Conservation (phyloP, 2,113 vertebrate genomes). For the Condylura cristata region DNA sequence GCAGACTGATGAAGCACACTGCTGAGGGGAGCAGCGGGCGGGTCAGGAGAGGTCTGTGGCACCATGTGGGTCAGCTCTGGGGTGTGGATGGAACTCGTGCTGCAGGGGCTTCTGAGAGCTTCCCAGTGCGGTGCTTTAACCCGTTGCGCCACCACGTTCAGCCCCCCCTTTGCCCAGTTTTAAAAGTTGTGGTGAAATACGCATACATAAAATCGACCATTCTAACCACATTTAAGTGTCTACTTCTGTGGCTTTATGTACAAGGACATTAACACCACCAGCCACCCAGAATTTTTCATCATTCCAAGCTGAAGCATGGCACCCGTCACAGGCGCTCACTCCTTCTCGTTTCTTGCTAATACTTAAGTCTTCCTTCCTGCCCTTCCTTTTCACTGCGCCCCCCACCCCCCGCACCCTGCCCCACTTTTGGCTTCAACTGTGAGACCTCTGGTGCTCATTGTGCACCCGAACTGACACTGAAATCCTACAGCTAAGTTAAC, state of each 20-base stretch:
- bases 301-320: not conserved
- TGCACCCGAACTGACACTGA: too few relatives aligned
- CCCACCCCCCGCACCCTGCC: too few relatives aligned
- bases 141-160: too few relatives aligned
- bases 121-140: too few relatives aligned
- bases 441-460: not conserved
- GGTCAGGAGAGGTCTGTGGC: too few relatives aligned
- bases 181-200: not conserved
- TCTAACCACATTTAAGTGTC: not conserved
- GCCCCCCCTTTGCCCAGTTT: not conserved
- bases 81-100: too few relatives aligned
- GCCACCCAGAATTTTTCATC: not conserved
- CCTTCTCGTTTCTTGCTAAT: not conserved
- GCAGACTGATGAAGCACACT: too few relatives aligned
- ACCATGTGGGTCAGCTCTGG: too few relatives aligned
- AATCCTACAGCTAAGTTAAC: not conserved
- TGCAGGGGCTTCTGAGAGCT: too few relatives aligned
- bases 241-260: accelerated
- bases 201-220: not conserved
- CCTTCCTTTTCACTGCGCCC: not conserved
- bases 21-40: too few relatives aligned
- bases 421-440: not conserved
- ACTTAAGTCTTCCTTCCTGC: not conserved
- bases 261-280: accelerated
- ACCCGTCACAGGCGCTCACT: not conserved